Conservation (phyloP, 2,888 invertebrate species). For the Ochropleura leucogaster region DNA sequence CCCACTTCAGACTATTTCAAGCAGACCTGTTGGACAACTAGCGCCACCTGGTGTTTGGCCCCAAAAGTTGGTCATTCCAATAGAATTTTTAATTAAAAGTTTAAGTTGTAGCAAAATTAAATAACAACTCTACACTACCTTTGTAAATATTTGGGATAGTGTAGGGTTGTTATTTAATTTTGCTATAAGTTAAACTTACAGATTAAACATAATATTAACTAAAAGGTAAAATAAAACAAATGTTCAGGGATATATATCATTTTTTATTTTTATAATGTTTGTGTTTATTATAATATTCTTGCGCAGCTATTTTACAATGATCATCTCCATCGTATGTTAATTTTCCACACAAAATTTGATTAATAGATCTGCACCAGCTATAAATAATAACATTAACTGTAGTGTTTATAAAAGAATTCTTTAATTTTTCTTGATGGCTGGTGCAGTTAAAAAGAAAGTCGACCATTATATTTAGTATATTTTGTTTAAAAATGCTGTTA, state of each 20-base stretch:
- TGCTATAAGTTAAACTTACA: not conserved
- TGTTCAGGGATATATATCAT: not conserved
- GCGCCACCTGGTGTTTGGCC: not conserved
- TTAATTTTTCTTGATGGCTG: not conserved
- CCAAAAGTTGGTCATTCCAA: not conserved
- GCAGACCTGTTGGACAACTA: not conserved
- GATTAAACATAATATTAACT: not conserved
- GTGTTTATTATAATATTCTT: constrained; percentile 5
- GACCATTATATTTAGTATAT: not conserved
- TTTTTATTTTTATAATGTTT: constrained; percentile 5
- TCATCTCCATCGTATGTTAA: not conserved
- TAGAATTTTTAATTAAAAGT: not conserved
- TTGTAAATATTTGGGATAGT: not conserved
- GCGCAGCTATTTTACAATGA: constrained; percentile 1
- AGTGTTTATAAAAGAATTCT: not conserved
- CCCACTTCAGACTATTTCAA: not conserved
- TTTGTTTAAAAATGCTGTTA: not conserved
- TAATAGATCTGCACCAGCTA: constrained; percentile 9
- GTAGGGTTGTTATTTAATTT: not conserved
- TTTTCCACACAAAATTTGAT: not conserved
- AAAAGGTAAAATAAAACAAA: not conserved
- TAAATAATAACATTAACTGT: not conserved
- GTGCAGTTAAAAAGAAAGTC: constrained; percentile 1
- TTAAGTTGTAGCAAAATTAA: not conserved
- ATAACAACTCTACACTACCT: not conserved